Evolutionary conservation across 2,888 invertebrate genomes (phyloP).

Genomic region (Antheraea assamensis): DNA sequence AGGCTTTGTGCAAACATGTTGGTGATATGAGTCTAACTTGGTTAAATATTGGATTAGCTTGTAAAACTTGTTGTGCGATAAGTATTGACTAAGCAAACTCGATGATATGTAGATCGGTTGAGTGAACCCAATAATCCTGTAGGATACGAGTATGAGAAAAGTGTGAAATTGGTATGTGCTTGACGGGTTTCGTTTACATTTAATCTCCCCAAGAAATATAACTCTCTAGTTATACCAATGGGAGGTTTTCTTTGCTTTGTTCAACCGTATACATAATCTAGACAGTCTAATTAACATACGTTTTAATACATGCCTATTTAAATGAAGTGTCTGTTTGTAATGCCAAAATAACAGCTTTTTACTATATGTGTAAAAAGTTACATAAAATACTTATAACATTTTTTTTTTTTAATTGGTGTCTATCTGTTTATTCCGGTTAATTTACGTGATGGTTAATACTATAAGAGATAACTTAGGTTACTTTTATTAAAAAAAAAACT

Average conservation of each 20-base stretch:
- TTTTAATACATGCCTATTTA: too few relatives aligned
- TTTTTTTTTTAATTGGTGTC: too few relatives aligned
- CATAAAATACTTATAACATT: too few relatives aligned
- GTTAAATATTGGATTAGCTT: slow-evolving; percentile 19
- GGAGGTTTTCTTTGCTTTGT: background rate
- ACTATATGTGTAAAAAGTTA: too few relatives aligned
- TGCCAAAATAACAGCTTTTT: too few relatives aligned
- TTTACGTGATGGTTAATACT: too few relatives aligned
- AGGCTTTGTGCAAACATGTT: slow-evolving; percentile 1
- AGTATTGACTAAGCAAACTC: slow-evolving; percentile 13
- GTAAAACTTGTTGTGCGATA: slow-evolving; percentile 15
- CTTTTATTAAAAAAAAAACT: too few relatives aligned
- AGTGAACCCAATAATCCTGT: slow-evolving; percentile 5
- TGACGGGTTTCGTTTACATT: background rate
- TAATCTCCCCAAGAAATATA: background rate
- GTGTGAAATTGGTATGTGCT: background rate
- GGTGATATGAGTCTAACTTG: slow-evolving; percentile 11
- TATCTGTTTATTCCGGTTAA: too few relatives aligned
- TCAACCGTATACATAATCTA: too few relatives aligned
- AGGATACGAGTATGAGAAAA: background rate
- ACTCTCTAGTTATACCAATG: background rate
- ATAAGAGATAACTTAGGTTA: too few relatives aligned
- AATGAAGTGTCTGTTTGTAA: too few relatives aligned
- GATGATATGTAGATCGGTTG: slow-evolving; percentile 7
- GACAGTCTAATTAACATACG: too few relatives aligned